phyloP scores from a whole-genome alignment of 2,888 invertebrate genomes.

The Chironomus tentans region DNA sequence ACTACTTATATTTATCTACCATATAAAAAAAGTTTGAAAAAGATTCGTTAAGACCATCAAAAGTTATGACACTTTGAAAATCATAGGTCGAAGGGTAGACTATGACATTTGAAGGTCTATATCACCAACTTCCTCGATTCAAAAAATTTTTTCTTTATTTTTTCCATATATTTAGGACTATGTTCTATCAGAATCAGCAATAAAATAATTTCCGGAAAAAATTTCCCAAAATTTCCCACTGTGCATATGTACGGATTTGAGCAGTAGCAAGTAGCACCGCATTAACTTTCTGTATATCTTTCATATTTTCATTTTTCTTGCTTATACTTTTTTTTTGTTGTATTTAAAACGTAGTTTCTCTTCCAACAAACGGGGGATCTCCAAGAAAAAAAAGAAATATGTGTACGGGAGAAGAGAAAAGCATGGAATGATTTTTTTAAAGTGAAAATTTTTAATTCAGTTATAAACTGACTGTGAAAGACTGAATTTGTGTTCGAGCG shows the following conservation, averaged over 20 bases:
- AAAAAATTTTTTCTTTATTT: too few relatives aligned
- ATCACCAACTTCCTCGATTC: too few relatives aligned
- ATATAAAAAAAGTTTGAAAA: too few relatives aligned
- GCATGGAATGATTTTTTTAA: neutral
- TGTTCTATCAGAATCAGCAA: too few relatives aligned
- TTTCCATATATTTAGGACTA: too few relatives aligned
- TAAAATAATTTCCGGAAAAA: too few relatives aligned
- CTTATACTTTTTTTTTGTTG: neutral
- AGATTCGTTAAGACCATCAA: too few relatives aligned
- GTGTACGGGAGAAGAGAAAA: neutral
- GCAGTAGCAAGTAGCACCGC: neutral
- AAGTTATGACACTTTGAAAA: too few relatives aligned
- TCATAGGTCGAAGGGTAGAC: too few relatives aligned
- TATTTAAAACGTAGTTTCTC: neutral
- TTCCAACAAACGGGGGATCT: neutral
- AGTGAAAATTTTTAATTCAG: constrained; percentile 17
- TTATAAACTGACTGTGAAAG: constrained; percentile 19
- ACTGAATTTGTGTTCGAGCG: constrained; percentile 8
- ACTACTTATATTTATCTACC: too few relatives aligned
- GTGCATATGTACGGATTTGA: neutral
- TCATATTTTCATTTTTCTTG: neutral
- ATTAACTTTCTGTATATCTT: neutral
- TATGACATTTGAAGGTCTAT: too few relatives aligned
- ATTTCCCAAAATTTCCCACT: too few relatives aligned
- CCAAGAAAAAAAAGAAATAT: neutral